These are phyloP conservation scores for Rhopalosiphum nymphaeae DNA, from an alignment of 2,888 invertebrate species.

Conservation along the genomic window DNA sequence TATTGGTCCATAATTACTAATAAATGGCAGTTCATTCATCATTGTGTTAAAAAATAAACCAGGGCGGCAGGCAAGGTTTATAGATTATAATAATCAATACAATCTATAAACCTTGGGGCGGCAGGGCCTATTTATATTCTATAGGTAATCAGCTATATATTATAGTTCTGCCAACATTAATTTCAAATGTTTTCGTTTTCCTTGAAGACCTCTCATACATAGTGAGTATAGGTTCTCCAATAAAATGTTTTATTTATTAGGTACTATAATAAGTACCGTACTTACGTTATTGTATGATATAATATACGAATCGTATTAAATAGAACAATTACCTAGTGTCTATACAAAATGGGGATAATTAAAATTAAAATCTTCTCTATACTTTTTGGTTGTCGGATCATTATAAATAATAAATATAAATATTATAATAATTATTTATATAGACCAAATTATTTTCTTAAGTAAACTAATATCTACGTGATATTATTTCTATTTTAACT, in stretches of 20 bases:
- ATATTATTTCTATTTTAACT: neutral
- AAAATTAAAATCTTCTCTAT: neutral
- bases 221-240: neutral
- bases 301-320: neutral
- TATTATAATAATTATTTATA: neutral
- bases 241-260: neutral
- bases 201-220: neutral
- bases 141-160: neutral
- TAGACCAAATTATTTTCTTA: neutral
- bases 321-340: neutral
- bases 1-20: no score
- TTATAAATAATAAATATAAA: neutral
- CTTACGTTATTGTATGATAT: neutral
- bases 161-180: neutral
- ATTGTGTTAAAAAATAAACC: neutral
- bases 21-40: neutral
- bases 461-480: neutral
- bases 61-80: neutral
- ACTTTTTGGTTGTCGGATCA: neutral
- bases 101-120: no score
- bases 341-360: neutral
- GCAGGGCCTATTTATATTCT: neutral
- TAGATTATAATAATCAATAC: no score
- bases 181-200: neutral
- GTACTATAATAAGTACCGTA: no score